Conservation (phyloP, 1,140 invertebrate species). For the Hypothenemus hampei region DNA sequence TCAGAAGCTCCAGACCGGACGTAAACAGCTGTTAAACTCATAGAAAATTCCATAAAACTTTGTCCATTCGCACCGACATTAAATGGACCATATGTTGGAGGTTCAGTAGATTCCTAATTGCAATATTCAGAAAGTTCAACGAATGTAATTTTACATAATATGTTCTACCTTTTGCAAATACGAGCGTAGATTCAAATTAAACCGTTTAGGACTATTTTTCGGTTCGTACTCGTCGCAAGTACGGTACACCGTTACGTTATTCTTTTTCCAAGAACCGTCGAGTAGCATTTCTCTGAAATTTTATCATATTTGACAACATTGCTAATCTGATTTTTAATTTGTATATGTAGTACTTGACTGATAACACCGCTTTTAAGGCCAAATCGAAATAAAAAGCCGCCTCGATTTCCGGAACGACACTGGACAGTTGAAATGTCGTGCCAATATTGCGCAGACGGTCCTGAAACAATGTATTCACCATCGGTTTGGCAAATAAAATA, state of each 20-base stretch:
- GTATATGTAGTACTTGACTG: slow-evolving; percentile 56
- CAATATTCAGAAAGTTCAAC: slow-evolving; percentile 1
- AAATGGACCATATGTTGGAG: slow-evolving; percentile 58
- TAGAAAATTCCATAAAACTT: slow-evolving; percentile 68
- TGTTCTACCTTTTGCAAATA: slow-evolving; percentile 45
- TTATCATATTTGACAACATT: not conserved
- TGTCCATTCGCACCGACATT: slow-evolving; percentile 57
- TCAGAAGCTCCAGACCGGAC: slow-evolving; percentile 61
- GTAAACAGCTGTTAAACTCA: slow-evolving; percentile 61
- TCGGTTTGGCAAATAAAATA: slow-evolving; percentile 61
- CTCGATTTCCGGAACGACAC: slow-evolving; percentile 62
- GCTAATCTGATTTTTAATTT: not conserved
- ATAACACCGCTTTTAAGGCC: slow-evolving; percentile 63
- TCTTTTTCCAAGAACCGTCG: slow-evolving; percentile 62
- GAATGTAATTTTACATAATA: slow-evolving; percentile 1
- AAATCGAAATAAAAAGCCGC: slow-evolving; percentile 86
- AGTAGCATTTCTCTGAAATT: slow-evolving; percentile 47
- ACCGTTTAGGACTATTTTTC: slow-evolving; percentile 56
- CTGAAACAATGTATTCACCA: slow-evolving; percentile 54
- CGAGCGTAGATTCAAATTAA: slow-evolving; percentile 44
- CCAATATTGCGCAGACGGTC: slow-evolving; percentile 62
- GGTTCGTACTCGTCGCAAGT: slow-evolving; percentile 72
- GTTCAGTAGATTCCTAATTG: slow-evolving; percentile 52
- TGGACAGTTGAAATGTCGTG: slow-evolving; percentile 60
- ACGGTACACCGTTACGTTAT: slow-evolving; percentile 58